phyloP scores from a whole-genome alignment of 1,140 invertebrate genomes.

The Drosophila suzukii region DNA sequence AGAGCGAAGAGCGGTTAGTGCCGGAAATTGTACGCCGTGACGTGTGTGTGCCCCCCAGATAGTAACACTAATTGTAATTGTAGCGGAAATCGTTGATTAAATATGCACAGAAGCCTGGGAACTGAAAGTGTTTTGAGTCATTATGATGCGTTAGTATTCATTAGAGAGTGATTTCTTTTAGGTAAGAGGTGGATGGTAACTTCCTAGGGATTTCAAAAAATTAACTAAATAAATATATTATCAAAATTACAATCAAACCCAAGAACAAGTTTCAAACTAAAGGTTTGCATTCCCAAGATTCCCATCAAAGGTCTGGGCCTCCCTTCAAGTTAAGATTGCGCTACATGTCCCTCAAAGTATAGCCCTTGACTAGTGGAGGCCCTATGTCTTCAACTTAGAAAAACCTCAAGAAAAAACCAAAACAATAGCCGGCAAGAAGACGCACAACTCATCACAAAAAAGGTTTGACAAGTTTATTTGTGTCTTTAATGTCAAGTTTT shows the following conservation, averaged over 20 bases:
- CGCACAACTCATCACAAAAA: slow-evolving; percentile 15
- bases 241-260: background rate
- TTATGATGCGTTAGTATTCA: slow-evolving; percentile 5
- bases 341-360: background rate
- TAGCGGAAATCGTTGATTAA: slow-evolving; percentile 57
- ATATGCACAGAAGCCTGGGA: slow-evolving; percentile 36
- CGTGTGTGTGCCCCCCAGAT: background rate
- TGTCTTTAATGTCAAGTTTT: slow-evolving; percentile 24
- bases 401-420: slow-evolving; percentile 13
- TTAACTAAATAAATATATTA: too few species aligned
- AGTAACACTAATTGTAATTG: slow-evolving; percentile 52
- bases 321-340: background rate
- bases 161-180: background rate
- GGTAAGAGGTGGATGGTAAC: background rate
- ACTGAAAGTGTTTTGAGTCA: background rate
- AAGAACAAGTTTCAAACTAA: background rate
- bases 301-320: background rate
- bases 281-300: slow-evolving; percentile 13
- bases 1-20: slow-evolving; percentile 16
- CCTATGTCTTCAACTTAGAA: slow-evolving; percentile 1
- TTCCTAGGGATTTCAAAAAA: too few species aligned
- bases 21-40: slow-evolving; percentile 50
- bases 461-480: slow-evolving; percentile 42
- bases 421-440: background rate
- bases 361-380: slow-evolving; percentile 12